These are phyloP conservation scores for Drosophila bunnanda DNA, from an alignment of 2,888 invertebrate species.

Conservation along the genomic window DNA sequence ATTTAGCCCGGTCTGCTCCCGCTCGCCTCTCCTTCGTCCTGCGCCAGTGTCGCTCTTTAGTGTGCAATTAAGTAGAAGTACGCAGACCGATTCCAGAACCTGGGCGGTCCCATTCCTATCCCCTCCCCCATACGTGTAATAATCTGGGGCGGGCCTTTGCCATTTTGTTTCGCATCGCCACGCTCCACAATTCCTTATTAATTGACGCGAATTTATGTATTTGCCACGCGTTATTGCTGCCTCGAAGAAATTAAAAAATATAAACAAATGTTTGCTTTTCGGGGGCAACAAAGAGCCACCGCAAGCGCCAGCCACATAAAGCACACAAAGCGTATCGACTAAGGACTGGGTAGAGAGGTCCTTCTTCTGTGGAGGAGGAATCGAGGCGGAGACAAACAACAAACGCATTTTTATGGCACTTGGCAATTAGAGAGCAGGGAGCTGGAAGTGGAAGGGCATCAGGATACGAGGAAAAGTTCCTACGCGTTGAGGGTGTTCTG, in stretches of 20 bases:
- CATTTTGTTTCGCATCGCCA: conserved; percentile 64
- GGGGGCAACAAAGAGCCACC: conserved; percentile 25
- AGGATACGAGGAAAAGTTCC: conserved; percentile 7
- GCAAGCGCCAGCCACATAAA: conserved; percentile 55
- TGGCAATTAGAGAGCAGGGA: conserved; percentile 68
- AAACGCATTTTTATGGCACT: conserved; percentile 76
- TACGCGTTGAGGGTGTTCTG: conserved; percentile 24
- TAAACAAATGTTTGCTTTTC: conserved; percentile 63
- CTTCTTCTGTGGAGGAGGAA: neutral
- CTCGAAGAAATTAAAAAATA: conserved; percentile 76
- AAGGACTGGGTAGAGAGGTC: neutral
- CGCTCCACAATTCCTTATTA: conserved; percentile 78
- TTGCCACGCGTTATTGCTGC: conserved; percentile 80
- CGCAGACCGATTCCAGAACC: conserved; percentile 51
- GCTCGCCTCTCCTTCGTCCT: conserved; percentile 8
- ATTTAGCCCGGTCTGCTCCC: conserved; percentile 60
- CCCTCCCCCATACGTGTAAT: conserved; percentile 52
- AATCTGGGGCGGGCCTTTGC: conserved; percentile 53
- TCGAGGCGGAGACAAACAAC: conserved; percentile 43
- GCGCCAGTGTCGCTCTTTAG: conserved; percentile 60
- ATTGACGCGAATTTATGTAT: conserved; percentile 81
- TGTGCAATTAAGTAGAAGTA: conserved; percentile 76
- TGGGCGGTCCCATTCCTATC: neutral
- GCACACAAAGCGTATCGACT: conserved; percentile 31
- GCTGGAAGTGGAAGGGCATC: conserved; percentile 14